These are phyloP conservation scores for Mycetomoellerius zeteki DNA, from an alignment of 1,140 invertebrate species.

Conservation along the genomic window DNA sequence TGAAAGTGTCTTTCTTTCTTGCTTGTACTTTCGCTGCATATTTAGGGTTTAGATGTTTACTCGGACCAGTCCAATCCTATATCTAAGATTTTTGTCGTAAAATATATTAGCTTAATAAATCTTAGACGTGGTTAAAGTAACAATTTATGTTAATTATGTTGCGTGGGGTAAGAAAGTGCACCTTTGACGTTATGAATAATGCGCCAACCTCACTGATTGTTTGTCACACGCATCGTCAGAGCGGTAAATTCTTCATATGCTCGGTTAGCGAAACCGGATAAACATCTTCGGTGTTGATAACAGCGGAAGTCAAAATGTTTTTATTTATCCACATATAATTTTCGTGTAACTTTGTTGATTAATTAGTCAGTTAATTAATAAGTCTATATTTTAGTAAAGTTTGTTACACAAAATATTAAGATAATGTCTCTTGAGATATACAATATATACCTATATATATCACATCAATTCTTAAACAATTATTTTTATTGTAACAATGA, in stretches of 20 bases:
- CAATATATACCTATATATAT: too few species aligned
- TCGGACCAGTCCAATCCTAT: slow-evolving; percentile 15
- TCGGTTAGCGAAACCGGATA: background rate
- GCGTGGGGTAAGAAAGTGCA: background rate
- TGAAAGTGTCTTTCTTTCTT: slow-evolving; percentile 6
- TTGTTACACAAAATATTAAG: background rate
- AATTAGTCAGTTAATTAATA: slow-evolving; percentile 6
- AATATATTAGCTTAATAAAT: slow-evolving; percentile 33
- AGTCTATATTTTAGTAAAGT: background rate
- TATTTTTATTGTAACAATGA: background rate
- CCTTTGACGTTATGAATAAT: background rate
- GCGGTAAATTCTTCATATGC: slow-evolving; percentile 1
- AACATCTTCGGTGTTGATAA: background rate
- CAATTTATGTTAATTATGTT: background rate
- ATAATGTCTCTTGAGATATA: background rate
- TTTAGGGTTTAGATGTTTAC: slow-evolving; percentile 20
- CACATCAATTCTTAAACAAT: background rate
- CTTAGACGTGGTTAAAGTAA: background rate
- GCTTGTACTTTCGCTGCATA: slow-evolving; percentile 35
- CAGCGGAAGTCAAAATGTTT: background rate
- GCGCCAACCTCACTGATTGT: slow-evolving; percentile 35
- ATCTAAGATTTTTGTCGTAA: slow-evolving; percentile 5
- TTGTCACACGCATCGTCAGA: slow-evolving; percentile 43
- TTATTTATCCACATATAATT: background rate
- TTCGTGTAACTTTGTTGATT: background rate